Base-by-base conservation (phyloP, 1,140 invertebrate species). In the Apocrypta bakeri region DNA sequence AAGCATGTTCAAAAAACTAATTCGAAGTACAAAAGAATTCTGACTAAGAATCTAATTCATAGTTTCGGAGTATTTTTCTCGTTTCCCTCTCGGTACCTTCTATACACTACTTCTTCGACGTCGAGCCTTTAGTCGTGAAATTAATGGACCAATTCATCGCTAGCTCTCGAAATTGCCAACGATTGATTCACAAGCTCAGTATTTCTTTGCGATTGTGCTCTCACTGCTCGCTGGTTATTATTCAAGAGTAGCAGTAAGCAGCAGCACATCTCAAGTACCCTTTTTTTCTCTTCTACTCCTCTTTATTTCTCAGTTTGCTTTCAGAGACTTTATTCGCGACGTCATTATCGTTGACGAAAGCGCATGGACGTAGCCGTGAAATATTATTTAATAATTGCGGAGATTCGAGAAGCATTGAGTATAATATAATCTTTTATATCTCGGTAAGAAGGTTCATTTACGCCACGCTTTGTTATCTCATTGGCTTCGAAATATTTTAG, bases 131-230 rank as follows among this genome's bases (percentile, higher is more conserved):
- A 84, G 84, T 85, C 85, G 74, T 84, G 85, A 85, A 85, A 85
- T 87, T 85, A 85, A 87, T 85, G 83, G 79, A 82, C 85, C 85
- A 84, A 86, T 86, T 87, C 83, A 85, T 81, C 29, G 64, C 61
- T 8, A 27, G 68, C 40, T 72, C 42, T 80, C 63, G 14, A 82
- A 25, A 82, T 85, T 81, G 64, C 72, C 84, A 64, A 48, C 86
- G 85, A 88, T 87, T 87, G 86, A 88, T 88, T 86, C 79, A 81
- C 71, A 80, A 61, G 78, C 79, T 40, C 68, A n/a, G 75, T 74
- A 87, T 87, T 85, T 85, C 84, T 85, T 63, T 31, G 48, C 79
- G 73, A 71, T 79, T 75, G 82, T 84, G 84, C 84, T 80, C 79
- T 66, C 27, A 69, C 76, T 17, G 71, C 37, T 69, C 71, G 48